Evolutionary conservation across 2,888 invertebrate genomes (phyloP).

Genomic region (Amphimallon solstitiale): DNA sequence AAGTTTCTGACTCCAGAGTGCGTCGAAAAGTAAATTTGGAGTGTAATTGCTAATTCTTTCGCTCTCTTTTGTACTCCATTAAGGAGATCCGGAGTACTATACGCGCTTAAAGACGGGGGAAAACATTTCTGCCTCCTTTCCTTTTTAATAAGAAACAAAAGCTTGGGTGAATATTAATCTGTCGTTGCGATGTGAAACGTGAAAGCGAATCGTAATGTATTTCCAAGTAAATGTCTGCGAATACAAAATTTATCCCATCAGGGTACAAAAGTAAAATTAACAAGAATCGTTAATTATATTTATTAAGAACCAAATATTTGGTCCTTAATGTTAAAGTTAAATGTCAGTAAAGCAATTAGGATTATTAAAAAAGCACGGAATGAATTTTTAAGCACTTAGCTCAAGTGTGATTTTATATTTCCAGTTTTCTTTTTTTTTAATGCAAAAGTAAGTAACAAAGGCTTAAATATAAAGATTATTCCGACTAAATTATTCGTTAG

Average conservation of each 20-base stretch:
- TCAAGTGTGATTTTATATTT: no score
- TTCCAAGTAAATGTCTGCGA: neutral
- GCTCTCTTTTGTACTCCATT: slow-evolving; percentile 26
- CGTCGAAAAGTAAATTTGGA: slow-evolving; percentile 30
- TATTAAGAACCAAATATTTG: neutral
- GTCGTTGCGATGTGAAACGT: neutral
- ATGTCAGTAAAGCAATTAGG: neutral
- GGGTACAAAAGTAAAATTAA: neutral
- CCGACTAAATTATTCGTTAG: no score
- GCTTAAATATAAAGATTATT: no score
- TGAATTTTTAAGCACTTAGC: neutral
- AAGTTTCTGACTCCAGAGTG: slow-evolving; percentile 16
- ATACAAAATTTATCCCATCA: neutral
- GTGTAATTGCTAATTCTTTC: slow-evolving; percentile 27
- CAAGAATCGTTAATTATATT: neutral
- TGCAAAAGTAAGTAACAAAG: no score
- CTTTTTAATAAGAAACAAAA: slow-evolving; percentile 19
- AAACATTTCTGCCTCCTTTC: slow-evolving; percentile 16
- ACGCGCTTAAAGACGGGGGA: slow-evolving; percentile 3
- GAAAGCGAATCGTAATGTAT: neutral
- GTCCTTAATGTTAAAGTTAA: neutral
- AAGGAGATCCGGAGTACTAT: slow-evolving; percentile 25
- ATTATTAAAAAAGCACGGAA: neutral
- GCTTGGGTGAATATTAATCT: slow-evolving; percentile 22
- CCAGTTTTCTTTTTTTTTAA: no score